Conservation (phyloP, 2,113 vertebrate genomes). For the Triplophysa siluroides region DNA sequence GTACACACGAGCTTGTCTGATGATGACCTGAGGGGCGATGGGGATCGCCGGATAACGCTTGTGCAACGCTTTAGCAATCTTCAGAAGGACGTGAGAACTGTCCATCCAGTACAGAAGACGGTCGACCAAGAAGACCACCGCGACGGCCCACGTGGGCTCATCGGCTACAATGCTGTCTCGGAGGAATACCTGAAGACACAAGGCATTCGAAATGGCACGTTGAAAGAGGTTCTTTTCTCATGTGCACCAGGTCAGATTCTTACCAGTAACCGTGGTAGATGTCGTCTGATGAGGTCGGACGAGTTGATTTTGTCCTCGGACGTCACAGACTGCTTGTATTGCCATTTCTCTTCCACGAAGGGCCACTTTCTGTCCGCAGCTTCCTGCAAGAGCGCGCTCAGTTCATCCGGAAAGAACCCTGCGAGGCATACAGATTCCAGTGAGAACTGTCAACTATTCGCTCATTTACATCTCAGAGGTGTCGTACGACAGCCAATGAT, state of each 20-base stretch:
- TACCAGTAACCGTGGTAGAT: conserved; percentile 86
- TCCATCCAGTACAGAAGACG: conserved; percentile 89
- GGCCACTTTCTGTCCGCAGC: conserved; percentile 94
- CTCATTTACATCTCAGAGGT: no score
- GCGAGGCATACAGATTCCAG: background rate
- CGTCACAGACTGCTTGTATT: conserved; percentile 83
- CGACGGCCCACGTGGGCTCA: conserved; percentile 72
- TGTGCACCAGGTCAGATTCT: conserved; percentile 5
- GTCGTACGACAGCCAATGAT: no score
- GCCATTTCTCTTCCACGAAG: conserved; percentile 96
- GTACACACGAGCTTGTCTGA: conserved; percentile 87
- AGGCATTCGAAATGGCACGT: background rate
- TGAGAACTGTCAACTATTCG: background rate
- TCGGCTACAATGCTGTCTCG: conserved; percentile 76
- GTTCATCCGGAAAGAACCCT: conserved; percentile 81
- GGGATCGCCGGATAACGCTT: conserved; percentile 70
- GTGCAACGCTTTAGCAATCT: conserved; percentile 82
- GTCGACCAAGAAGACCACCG: conserved; percentile 84
- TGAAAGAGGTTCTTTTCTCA: background rate
- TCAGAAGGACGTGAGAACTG: conserved; percentile 79
- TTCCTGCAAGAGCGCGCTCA: conserved; percentile 85
- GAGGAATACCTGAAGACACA: conserved; percentile 72
- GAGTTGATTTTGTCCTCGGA: conserved; percentile 90
- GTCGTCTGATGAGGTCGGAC: conserved; percentile 78
- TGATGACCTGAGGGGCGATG: conserved; percentile 88